Evolutionary conservation across 2,888 invertebrate genomes (phyloP).

Genomic region (Pantelozetes paolii): DNA sequence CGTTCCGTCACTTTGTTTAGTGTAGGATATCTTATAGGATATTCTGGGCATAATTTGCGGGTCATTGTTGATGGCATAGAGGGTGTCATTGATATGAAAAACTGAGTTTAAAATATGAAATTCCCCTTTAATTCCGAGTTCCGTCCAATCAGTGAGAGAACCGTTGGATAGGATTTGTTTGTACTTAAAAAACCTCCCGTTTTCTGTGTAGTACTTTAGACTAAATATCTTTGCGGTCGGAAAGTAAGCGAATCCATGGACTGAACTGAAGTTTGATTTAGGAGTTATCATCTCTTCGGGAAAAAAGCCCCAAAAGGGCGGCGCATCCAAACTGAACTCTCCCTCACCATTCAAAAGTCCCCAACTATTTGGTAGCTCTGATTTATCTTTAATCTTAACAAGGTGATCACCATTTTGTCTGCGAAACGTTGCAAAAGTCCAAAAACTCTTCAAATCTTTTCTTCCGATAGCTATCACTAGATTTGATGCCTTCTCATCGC

Average conservation of each 20-base stretch:
- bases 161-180: neutral
- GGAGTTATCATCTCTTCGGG: neutral
- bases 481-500: neutral
- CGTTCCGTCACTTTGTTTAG: too few species aligned
- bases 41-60: neutral
- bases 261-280: neutral
- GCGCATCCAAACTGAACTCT: constrained; percentile 6
- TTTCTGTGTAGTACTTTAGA: neutral
- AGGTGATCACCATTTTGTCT: neutral
- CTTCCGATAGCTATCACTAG: constrained; percentile 15
- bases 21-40: too few species aligned
- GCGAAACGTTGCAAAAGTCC: neutral
- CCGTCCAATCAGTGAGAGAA: neutral
- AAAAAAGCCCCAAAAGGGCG: neutral
- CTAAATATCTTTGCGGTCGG: neutral
- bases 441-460: neutral
- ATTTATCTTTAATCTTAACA: neutral
- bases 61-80: neutral
- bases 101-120: neutral
- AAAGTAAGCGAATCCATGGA: neutral
- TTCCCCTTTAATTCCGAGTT: neutral
- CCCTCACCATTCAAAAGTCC: neutral
- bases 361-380: neutral
- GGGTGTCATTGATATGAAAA: neutral
- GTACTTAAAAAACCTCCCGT: neutral